Conservation (phyloP, 2,888 invertebrate species). For the Cataglyphis livida region DNA sequence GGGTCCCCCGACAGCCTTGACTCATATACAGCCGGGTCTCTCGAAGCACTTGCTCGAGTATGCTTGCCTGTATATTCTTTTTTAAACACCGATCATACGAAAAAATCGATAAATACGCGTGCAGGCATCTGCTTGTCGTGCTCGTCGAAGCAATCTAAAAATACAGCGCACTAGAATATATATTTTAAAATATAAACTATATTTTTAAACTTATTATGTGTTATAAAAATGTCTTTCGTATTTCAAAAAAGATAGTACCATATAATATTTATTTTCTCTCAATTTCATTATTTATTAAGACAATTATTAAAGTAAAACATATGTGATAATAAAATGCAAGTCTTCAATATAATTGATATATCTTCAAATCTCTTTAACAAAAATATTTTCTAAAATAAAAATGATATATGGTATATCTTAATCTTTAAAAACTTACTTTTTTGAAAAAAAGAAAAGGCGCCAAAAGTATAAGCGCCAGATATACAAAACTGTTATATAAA, state of each 20-base stretch:
- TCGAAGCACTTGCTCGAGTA: conserved; percentile 61
- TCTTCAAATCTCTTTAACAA: not conserved
- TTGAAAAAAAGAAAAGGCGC: too few species aligned
- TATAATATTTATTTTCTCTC: conserved; percentile 8
- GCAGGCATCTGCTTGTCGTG: conserved; percentile 21
- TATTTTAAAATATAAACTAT: conserved; percentile 15
- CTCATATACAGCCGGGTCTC: conserved; percentile 72
- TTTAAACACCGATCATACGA: conserved; percentile 61
- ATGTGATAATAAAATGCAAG: not conserved
- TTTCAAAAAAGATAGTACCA: not conserved
- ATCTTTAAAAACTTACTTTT: not conserved
- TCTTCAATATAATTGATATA: not conserved
- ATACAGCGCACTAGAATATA: not conserved
- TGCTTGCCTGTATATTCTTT: conserved; percentile 54
- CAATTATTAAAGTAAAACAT: not conserved
- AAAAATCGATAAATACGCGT: conserved; percentile 57
- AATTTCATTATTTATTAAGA: not conserved
- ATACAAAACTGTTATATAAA: too few species aligned
- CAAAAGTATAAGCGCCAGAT: too few species aligned
- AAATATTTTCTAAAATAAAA: not conserved
- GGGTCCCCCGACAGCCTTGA: conserved; percentile 82
- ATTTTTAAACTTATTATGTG: conserved; percentile 4
- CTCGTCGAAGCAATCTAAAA: not conserved
- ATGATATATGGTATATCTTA: not conserved
- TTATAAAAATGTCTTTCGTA: not conserved